Conservation (phyloP, 2,888 invertebrate genomes). For the Xestia c-nigrum region DNA sequence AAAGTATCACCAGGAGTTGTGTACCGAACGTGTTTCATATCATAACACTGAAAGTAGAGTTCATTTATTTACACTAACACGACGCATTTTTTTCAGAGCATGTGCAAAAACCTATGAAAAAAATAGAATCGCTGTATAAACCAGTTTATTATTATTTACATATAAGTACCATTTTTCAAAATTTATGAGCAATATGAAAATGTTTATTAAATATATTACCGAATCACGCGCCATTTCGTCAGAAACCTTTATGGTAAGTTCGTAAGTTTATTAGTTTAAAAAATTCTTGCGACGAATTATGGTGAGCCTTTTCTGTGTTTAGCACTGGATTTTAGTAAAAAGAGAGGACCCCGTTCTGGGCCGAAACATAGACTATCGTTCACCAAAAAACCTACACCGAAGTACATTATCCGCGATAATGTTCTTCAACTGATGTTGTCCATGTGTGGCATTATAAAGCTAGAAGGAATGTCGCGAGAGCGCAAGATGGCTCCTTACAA, state of each 20-base stretch:
- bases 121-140: constrained; percentile 38
- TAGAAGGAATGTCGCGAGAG: background rate
- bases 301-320: background rate
- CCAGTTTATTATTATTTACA: background rate
- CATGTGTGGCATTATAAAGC: background rate
- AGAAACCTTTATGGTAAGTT: background rate
- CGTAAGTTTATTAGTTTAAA: background rate
- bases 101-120: constrained; percentile 28
- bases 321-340: background rate
- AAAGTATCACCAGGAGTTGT: background rate
- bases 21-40: background rate
- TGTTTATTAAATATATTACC: background rate
- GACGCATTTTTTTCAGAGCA: constrained; percentile 29
- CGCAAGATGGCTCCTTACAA: background rate
- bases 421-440: background rate
- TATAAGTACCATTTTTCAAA: background rate
- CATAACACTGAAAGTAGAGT: background rate
- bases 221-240: background rate
- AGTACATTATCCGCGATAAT: background rate
- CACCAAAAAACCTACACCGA: background rate
- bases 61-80: background rate
- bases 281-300: background rate
- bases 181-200: background rate
- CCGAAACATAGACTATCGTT: background rate
- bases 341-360: background rate